phyloP scores from a whole-genome alignment of 2,113 vertebrate genomes.

The Pantherophis guttatus region DNA sequence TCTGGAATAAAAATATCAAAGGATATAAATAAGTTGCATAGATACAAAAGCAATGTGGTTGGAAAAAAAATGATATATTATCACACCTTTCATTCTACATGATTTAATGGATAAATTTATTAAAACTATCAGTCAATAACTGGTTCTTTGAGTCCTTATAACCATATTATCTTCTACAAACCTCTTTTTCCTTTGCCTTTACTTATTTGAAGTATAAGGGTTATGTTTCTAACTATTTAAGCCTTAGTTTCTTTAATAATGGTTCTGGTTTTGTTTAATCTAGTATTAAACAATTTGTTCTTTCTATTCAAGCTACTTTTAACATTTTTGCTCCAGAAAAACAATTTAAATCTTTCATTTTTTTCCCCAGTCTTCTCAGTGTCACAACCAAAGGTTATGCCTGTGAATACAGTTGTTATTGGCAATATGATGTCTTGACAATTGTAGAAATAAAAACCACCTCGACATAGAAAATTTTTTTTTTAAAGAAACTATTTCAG shows the following conservation, averaged over 20 bases:
- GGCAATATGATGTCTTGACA: background rate
- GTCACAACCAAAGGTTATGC: background rate
- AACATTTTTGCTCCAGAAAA: background rate
- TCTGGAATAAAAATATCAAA: background rate
- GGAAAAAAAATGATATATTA: background rate
- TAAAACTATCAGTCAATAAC: background rate
- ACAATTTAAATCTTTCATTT: background rate
- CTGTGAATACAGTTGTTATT: background rate
- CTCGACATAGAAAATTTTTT: too few species aligned
- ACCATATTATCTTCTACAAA: background rate
- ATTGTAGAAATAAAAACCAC: background rate
- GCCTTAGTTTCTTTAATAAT: background rate
- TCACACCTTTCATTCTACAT: background rate
- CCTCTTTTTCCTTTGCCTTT: background rate
- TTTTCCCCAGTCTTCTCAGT: background rate
- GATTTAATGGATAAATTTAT: background rate
- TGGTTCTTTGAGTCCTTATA: background rate
- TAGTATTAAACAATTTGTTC: background rate
- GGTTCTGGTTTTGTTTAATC: background rate
- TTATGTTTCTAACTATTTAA: background rate
- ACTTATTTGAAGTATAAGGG: background rate
- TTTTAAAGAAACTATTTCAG: too few species aligned
- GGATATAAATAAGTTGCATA: background rate
- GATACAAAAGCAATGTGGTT: background rate
- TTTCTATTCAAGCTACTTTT: background rate